Percentiles rank a stretch among this genome's conserved stretches.
These are phyloP conservation scores for Drosophila littoralis DNA, from an alignment of 1,140 invertebrate genomes.

Conservation along the genomic window DNA sequence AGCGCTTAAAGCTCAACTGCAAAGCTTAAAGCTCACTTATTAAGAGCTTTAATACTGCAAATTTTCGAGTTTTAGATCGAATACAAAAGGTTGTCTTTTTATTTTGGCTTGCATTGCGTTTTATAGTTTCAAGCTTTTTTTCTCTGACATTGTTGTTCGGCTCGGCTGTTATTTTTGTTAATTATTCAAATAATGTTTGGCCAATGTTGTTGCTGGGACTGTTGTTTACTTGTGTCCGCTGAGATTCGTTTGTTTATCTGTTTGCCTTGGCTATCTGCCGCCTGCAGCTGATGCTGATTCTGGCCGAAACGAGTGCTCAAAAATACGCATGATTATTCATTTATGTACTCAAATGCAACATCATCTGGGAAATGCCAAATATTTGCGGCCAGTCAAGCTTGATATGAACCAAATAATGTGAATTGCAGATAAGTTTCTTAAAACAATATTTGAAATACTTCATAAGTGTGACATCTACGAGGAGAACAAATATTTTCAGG, in stretches of 20 bases:
- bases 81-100: no score
- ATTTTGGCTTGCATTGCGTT: no score
- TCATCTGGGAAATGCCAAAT: constrained; percentile 1
- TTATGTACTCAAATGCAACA: constrained; percentile 9
- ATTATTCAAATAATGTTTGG: constrained; percentile 65
- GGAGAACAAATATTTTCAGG: no score
- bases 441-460: not conserved
- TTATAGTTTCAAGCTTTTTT: not conserved
- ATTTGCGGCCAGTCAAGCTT: constrained; percentile 1
- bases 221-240: constrained; percentile 38
- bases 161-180: constrained; percentile 36
- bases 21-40: no score
- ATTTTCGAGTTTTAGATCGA: no score
- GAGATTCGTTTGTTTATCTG: constrained; percentile 61
- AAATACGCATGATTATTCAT: constrained; percentile 21
- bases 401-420: not conserved
- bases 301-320: constrained; percentile 36
- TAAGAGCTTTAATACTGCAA: no score
- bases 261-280: constrained; percentile 58
- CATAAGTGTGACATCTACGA: no score
- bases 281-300: constrained; percentile 25
- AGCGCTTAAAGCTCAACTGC: no score
- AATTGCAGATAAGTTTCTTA: not conserved
- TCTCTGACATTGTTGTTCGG: not conserved
- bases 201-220: constrained; percentile 8